Evolutionary conservation across 2,797 vertebrate genomes (phyloP).

Genomic region (Lepidocolaptes lacrymiger): DNA sequence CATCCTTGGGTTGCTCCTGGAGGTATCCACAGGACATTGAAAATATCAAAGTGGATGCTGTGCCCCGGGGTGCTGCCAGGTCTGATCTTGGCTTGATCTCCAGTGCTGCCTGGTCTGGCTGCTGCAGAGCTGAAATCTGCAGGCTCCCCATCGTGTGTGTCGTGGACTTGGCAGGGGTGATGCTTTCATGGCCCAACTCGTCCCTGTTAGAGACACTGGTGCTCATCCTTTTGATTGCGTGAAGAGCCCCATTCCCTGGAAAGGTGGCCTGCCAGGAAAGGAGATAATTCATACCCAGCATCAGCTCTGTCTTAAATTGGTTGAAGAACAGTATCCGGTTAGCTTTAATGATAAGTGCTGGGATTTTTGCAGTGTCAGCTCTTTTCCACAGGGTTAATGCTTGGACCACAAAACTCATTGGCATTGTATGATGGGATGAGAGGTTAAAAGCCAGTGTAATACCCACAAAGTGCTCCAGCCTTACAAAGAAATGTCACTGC

Average conservation of each 20-base stretch:
- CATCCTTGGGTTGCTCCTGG: background rate
- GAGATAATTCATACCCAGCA: background rate
- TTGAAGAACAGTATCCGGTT: background rate
- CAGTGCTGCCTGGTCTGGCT: background rate
- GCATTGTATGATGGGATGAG: background rate
- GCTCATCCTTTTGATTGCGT: background rate
- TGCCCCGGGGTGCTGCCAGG: background rate
- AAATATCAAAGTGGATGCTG: background rate
- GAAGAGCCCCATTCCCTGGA: background rate
- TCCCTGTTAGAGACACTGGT: rapidly evolving
- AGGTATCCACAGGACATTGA: background rate
- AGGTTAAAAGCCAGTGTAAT: conserved; percentile 30
- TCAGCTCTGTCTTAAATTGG: background rate
- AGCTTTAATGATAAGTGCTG: background rate
- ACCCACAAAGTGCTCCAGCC: background rate
- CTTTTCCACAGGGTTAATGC: background rate
- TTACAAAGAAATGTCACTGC: conserved; percentile 38
- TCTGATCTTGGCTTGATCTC: background rate
- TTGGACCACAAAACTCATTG: conserved; percentile 6
- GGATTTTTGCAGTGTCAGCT: background rate
- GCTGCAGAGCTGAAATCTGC: background rate
- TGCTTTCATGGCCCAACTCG: rapidly evolving
- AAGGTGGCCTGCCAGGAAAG: background rate
- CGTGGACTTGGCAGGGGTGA: background rate
- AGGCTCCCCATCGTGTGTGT: rapidly evolving